phyloP scores from a whole-genome alignment of 2,797 vertebrate species.

The Cyclopterus lumpus region DNA sequence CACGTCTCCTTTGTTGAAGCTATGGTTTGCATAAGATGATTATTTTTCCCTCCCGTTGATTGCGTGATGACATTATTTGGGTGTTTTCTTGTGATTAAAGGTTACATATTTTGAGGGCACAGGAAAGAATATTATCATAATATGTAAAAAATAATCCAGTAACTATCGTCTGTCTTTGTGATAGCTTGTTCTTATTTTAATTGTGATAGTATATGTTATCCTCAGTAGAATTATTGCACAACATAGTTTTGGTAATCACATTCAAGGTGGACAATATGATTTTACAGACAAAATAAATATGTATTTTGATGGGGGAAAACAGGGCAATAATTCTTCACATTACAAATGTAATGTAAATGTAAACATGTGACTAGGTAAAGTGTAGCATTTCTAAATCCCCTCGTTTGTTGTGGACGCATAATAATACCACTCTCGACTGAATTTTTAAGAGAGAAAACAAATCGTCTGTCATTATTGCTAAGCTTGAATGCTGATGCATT shows the following conservation, averaged over 20 bases:
- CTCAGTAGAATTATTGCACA: background rate
- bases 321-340: conserved; percentile 2
- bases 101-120: conserved; percentile 2
- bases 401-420: background rate
- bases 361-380: background rate
- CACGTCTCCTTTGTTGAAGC: background rate
- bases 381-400: background rate
- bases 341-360: background rate
- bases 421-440: conserved; percentile 1
- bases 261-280: background rate
- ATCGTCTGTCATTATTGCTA: conserved; percentile 26
- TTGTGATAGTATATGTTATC: background rate
- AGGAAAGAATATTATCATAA: conserved; percentile 3
- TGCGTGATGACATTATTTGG: background rate
- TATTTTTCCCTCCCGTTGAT: conserved; percentile 13
- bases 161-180: background rate
- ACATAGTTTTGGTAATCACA: background rate
- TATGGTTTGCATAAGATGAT: background rate
- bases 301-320: background rate
- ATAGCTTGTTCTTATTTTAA: background rate
- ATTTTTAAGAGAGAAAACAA: conserved; percentile 33
- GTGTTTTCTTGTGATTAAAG: conserved; percentile 8
- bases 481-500: conserved; percentile 25
- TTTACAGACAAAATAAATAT: background rate
- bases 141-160: background rate